Conservation (phyloP, 1,140 invertebrate genomes). For the Hylaeus anthracinus region DNA sequence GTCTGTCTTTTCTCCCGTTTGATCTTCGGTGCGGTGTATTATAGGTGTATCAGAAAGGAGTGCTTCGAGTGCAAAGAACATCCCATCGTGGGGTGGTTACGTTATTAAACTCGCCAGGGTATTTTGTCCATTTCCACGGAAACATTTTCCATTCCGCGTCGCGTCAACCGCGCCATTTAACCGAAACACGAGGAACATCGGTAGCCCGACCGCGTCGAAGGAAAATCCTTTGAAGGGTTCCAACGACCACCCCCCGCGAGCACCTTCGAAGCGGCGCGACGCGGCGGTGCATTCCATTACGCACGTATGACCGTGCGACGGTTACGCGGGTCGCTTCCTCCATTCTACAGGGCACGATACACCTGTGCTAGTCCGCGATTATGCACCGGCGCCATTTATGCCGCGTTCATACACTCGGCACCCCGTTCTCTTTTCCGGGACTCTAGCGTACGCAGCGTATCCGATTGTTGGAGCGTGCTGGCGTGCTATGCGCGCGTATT, state of each 20-base stretch:
- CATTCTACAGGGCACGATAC: conserved; percentile 31
- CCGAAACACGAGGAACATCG: background rate
- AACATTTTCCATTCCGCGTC: background rate
- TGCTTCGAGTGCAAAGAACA: too few species aligned
- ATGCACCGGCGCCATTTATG: conserved; percentile 55
- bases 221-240: conserved; percentile 5
- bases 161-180: background rate
- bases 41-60: too few species aligned
- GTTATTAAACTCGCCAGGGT: too few species aligned
- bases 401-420: conserved; percentile 51
- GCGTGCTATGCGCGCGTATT: conserved; percentile 7
- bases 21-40: too few species aligned
- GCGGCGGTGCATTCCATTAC: too few species aligned
- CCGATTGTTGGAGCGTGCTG: conserved; percentile 10
- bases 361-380: conserved; percentile 51
- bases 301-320: conserved; percentile 16
- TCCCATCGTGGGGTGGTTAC: too few species aligned
- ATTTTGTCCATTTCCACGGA: background rate
- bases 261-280: too few species aligned
- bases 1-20: too few species aligned
- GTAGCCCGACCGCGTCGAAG: too few species aligned
- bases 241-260: too few species aligned
- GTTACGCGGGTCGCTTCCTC: conserved; percentile 43
- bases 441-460: background rate
- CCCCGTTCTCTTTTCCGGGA: conserved; percentile 7